phyloP scores from a whole-genome alignment of 1,140 invertebrate genomes.

The Drosophila littoralis region DNA sequence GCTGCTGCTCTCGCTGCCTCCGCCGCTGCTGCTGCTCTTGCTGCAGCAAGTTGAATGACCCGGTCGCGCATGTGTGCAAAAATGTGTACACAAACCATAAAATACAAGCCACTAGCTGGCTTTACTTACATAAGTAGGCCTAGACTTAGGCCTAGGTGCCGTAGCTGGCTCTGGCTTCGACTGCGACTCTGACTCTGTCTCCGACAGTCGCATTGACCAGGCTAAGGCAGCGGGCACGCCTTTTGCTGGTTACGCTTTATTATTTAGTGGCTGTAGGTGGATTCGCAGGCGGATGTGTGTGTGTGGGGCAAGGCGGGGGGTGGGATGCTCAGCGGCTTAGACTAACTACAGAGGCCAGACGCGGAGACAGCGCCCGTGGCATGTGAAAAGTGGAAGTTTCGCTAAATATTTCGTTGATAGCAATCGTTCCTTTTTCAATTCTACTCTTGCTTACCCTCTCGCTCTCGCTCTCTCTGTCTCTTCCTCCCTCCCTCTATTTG shows the following conservation, averaged over 20 bases:
- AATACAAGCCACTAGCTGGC: slow-evolving; percentile 76
- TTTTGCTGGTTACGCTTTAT: slow-evolving; percentile 82
- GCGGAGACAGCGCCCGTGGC: slow-evolving; percentile 14
- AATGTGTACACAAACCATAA: slow-evolving; percentile 83
- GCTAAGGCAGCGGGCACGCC: slow-evolving; percentile 61
- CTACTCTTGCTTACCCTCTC: not conserved
- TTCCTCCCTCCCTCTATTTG: slow-evolving; percentile 1
- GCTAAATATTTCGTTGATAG: slow-evolving; percentile 66
- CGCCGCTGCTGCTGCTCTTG: slow-evolving; percentile 27
- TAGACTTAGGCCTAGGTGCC: slow-evolving; percentile 46
- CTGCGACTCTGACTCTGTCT: slow-evolving; percentile 2
- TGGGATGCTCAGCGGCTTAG: not conserved
- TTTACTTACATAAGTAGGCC: slow-evolving; percentile 80
- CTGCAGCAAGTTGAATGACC: slow-evolving; percentile 75
- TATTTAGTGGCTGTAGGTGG: slow-evolving; percentile 77
- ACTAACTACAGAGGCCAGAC: not conserved
- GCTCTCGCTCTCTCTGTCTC: not conserved
- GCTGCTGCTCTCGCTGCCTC: slow-evolving; percentile 16
- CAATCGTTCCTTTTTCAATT: slow-evolving; percentile 48
- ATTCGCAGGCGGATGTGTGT: slow-evolving; percentile 28
- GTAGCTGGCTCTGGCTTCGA: slow-evolving; percentile 25
- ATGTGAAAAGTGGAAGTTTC: slow-evolving; percentile 77
- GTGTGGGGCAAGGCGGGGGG: no score
- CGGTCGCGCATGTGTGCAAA: slow-evolving; percentile 80
- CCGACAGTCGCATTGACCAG: slow-evolving; percentile 39